These are phyloP conservation scores for Phthorimaea operculella DNA, from an alignment of 1,140 invertebrate species.

Conservation along the genomic window DNA sequence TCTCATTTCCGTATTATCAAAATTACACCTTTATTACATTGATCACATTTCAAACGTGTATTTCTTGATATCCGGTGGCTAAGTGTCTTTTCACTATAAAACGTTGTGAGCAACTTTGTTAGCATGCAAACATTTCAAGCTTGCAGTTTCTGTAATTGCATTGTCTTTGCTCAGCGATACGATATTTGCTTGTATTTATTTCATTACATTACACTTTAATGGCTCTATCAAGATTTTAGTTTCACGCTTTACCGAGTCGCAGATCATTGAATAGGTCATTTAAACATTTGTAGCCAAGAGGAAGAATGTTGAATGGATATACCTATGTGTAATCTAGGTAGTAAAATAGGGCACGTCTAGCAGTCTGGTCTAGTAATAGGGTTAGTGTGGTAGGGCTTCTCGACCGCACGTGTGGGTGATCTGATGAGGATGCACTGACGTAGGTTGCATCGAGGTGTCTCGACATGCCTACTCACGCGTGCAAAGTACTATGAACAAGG, in stretches of 20 bases:
- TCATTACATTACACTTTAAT: conserved; percentile 1
- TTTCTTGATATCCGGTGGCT: too few species aligned
- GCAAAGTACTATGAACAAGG: conserved; percentile 9
- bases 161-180: background rate
- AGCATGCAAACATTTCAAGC: background rate
- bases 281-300: background rate
- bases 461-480: conserved; percentile 31
- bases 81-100: background rate
- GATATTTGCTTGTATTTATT: conserved; percentile 3
- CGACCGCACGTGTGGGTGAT: conserved; percentile 22
- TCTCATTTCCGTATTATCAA: too few species aligned
- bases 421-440: conserved; percentile 16
- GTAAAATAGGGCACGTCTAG: conserved; percentile 24
- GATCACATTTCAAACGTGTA: too few species aligned
- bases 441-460: conserved; percentile 14
- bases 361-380: conserved; percentile 31
- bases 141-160: conserved; percentile 4
- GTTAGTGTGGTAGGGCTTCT: conserved; percentile 40
- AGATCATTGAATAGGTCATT: background rate
- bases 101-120: background rate
- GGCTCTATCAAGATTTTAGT: background rate
- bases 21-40: too few species aligned
- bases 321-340: conserved; percentile 19
- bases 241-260: background rate
- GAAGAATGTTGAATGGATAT: conserved; percentile 10